Evolutionary conservation across 2,797 vertebrate genomes (phyloP).

Genomic region (Eremophila alpestris): DNA sequence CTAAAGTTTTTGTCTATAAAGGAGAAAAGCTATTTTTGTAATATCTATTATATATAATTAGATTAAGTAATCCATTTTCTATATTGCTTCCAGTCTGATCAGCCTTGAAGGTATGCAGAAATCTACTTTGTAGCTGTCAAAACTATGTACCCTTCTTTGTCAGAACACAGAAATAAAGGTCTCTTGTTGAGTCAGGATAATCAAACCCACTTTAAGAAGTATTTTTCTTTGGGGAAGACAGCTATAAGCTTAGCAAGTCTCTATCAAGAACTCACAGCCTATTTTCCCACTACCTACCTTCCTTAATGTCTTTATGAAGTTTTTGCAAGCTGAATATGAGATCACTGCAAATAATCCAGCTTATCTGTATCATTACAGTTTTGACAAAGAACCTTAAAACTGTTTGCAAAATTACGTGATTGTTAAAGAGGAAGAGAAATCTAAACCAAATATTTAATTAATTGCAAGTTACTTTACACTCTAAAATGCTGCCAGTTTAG

Average conservation of each 20-base stretch:
- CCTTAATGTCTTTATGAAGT: neutral
- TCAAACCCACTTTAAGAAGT: neutral
- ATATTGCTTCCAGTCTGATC: neutral
- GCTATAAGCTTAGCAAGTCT: neutral
- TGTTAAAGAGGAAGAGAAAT: neutral
- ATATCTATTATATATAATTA: neutral
- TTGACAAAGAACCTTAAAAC: neutral
- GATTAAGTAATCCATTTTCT: neutral
- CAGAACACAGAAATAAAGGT: neutral
- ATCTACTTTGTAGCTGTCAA: neutral
- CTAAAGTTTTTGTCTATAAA: neutral
- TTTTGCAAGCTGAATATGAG: neutral
- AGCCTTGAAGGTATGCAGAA: neutral
- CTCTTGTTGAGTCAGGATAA: neutral
- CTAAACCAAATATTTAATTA: neutral
- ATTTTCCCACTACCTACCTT: neutral
- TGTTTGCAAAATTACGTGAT: neutral
- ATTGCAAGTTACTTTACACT: neutral
- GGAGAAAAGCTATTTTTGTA: neutral
- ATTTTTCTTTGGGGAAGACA: neutral
- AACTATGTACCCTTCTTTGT: neutral
- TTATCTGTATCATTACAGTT: neutral
- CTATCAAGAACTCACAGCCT: neutral
- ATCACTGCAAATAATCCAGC: neutral
- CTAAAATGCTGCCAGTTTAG: neutral